Base-by-base conservation (phyloP, 2,113 vertebrate species). In the Dolichallabes microphthalmus region DNA sequence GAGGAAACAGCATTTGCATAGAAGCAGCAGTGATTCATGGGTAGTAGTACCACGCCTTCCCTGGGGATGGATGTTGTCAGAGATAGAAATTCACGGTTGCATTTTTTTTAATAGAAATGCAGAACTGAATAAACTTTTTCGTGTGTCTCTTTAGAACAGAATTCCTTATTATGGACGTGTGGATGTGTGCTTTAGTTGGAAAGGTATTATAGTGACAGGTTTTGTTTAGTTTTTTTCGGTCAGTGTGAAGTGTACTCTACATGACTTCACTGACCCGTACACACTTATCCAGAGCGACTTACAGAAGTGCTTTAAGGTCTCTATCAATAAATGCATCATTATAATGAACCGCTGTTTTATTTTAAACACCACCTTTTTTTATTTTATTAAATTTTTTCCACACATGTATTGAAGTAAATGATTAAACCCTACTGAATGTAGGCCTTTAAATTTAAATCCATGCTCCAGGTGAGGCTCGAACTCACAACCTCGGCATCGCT, bases 21-120 rank as follows among this genome's bases (percentile, higher is more conserved):
- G 52, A 66, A 53, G 45, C 53, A 84, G 73, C 82, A 77, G 68
- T 64, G 45, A 53, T 84, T 77, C 82, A 77, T n/a, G 60, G 58
- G 58, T 66, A 84, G 58, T 66, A 84, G 39, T 81, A 45, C n/a
- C 45, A 35, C n/a, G 22, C 63, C 52, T 10, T 73, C 20, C 35
- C 17, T 12, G 1, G 53, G 39, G 13, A 7, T n/a, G 14, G 11
- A 20, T 53, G 69, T 57, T 60, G 69, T n/a, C 60, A 35, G 50
- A 75, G 53, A 83, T 73, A 83, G 45, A 45, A 45, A 7, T 9
- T 13, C 11, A 25, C 5, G 12, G 14, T 50, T n/a, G 25, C 39
- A 25, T 74, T 74, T 57, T 74, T 57, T 50, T 50, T n/a, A n/a
- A 14, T n/a, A 25, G 2, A 22, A 39, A 45, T 39, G 9, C 10